Conservation (phyloP, 2,888 invertebrate species). For the Callyntrura guangdongensis region DNA sequence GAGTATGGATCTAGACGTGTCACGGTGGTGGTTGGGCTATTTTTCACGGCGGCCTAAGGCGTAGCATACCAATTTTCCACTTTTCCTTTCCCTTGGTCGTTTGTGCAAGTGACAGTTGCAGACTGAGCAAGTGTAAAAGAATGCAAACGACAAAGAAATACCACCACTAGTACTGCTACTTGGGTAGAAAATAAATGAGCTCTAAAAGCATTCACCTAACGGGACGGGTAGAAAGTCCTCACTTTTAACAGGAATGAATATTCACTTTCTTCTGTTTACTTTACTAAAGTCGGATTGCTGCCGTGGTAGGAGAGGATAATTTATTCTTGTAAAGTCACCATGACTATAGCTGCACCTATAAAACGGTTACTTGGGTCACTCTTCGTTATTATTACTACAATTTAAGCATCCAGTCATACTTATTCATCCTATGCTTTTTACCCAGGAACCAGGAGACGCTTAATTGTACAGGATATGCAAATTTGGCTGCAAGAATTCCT, state of each 20-base stretch:
- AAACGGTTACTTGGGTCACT: not conserved
- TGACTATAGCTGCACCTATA: not conserved
- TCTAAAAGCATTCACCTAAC: not conserved
- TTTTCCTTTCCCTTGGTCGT: not conserved
- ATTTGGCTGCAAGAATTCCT: not conserved
- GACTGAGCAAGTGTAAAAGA: not conserved
- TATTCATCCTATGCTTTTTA: too few species aligned
- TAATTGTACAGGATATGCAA: not conserved
- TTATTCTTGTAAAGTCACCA: constrained; percentile 4
- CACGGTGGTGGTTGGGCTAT: not conserved
- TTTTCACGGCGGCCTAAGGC: not conserved
- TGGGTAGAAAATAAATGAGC: constrained; percentile 29
- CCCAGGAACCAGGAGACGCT: not conserved
- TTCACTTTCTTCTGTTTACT: constrained; percentile 16
- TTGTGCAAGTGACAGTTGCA: constrained; percentile 36
- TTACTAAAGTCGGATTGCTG: not conserved
- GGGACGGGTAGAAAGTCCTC: not conserved
- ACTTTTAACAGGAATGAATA: constrained; percentile 17
- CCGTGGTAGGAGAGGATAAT: not conserved
- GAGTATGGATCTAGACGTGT: not conserved
- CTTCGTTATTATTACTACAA: not conserved
- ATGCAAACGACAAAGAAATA: constrained; percentile 6
- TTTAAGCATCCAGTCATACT: not conserved
- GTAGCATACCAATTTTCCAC: not conserved
- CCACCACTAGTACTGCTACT: not conserved